A percentile compares a stretch with the other conserved stretches of the same genome.
Conservation (phyloP, 2,797 vertebrate species). For the Coracias cyanogaster region DNA sequence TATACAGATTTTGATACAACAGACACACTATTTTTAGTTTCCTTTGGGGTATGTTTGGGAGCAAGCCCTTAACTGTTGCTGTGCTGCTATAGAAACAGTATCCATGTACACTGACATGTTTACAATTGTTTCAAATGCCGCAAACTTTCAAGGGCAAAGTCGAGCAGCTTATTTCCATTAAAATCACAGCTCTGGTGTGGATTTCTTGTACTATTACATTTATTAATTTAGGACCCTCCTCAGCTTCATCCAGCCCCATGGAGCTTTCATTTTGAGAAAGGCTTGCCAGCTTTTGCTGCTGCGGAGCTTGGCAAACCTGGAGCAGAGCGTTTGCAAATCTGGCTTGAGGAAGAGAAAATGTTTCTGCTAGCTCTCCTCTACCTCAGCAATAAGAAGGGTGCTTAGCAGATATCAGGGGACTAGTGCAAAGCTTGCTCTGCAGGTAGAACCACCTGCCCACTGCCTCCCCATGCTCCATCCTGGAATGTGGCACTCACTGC, state of each 20-base stretch:
- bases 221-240: constrained; percentile 48
- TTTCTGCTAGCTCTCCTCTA: neutral
- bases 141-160: constrained; percentile 84
- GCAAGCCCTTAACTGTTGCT: constrained; percentile 88
- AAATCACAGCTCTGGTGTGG: constrained; percentile 44
- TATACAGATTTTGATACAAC: constrained; percentile 80
- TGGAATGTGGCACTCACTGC: neutral
- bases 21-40: constrained; percentile 89
- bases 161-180: constrained; percentile 70
- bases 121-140: constrained; percentile 91
- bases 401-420: neutral
- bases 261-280: neutral
- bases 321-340: neutral
- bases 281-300: neutral
- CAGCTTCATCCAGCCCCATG: neutral
- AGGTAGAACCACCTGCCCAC: neutral
- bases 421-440: neutral
- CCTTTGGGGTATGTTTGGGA: constrained; percentile 88
- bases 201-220: constrained; percentile 32
- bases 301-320: neutral
- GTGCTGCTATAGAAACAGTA: constrained; percentile 93
- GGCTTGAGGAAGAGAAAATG: neutral
- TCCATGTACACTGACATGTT: constrained; percentile 91
- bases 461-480: neutral
- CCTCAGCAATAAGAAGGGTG: neutral